Base-by-base conservation (phyloP, 2,113 vertebrate genomes). In the Egretta garzetta region DNA sequence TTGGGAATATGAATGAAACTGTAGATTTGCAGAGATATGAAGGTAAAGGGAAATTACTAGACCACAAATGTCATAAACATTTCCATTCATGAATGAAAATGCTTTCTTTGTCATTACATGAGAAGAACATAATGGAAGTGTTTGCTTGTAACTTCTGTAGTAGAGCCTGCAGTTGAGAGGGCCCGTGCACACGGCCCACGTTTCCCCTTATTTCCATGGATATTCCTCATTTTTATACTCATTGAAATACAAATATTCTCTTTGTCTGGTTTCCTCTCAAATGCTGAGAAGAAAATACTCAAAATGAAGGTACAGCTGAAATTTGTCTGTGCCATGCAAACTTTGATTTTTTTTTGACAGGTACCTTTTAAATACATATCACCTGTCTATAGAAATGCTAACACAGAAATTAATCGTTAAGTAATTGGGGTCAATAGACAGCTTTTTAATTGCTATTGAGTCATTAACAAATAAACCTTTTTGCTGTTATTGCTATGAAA, bases 71-170 rank as follows among this genome's bases (percentile, higher is more conserved):
- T 71, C 86, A 83, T 77, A 71, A 95, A 71, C 39, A 45, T 84
- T 84, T 75, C 62, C 50, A 77, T 35, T 80, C 88, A 86, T 86
- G 93, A 96, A 91, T 91, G 79, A 85, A 85, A 93, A 79, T 23
- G 27, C 32, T 91, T 89, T 88, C 66, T 45, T 90, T 76, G 20
- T 79, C 62, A 53, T 92, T 76, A 58, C 47, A 33, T 27, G 71
- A 95, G 72, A 77, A 52, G 28, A 86, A 63, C 50, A 33, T 30
- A 76, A 62, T 60, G 67, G 59, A 70, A 82, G n/a, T 6, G 35
- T 67, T 92, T 55, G 32, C 71, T 74, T 76, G 37, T 86, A 88
- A 71, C 28, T 80, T 47, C 3, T 43, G 0, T 4, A 74, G 79
- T 9, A 32, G n/a, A 87, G 35, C 5, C 39, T 82, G 66, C 45